Evolutionary conservation across 2,888 invertebrate genomes (phyloP).

Genomic region (Lasioglossum vierecki): DNA sequence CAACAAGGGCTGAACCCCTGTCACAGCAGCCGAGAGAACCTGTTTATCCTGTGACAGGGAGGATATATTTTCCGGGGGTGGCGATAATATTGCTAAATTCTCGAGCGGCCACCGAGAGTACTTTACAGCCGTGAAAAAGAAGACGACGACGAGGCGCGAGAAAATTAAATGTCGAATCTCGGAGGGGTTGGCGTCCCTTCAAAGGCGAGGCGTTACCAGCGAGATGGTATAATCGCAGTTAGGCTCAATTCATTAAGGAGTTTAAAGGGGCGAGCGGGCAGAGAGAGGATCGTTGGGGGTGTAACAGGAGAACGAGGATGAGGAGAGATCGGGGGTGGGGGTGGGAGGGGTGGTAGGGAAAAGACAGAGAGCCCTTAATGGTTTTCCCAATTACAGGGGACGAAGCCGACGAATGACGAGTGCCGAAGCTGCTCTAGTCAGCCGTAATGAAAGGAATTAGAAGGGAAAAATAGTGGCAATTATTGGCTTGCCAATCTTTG

Average conservation of each 20-base stretch:
- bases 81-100: slow-evolving; percentile 40
- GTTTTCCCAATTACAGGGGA: slow-evolving; percentile 71
- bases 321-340: not conserved
- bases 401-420: slow-evolving; percentile 62
- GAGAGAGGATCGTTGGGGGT: slow-evolving; percentile 7
- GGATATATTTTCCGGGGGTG: slow-evolving; percentile 29
- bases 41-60: slow-evolving; percentile 14
- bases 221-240: slow-evolving; percentile 76
- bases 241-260: slow-evolving; percentile 79
- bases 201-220: slow-evolving; percentile 66
- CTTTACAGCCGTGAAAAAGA: slow-evolving; percentile 63
- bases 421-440: slow-evolving; percentile 67
- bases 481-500: slow-evolving; percentile 69
- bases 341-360: not conserved
- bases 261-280: slow-evolving; percentile 67
- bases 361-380: slow-evolving; percentile 68
- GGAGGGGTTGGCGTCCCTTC: slow-evolving; percentile 67
- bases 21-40: not conserved
- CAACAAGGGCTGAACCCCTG: not conserved
- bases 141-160: slow-evolving; percentile 69
- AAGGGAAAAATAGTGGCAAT: slow-evolving; percentile 74
- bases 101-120: slow-evolving; percentile 47
- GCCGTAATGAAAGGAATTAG: slow-evolving; percentile 78
- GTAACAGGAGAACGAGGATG: slow-evolving; percentile 27
- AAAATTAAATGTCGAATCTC: slow-evolving; percentile 72